These are phyloP conservation scores for Alsophila aescularia DNA, from an alignment of 2,888 invertebrate genomes.

Conservation along the genomic window DNA sequence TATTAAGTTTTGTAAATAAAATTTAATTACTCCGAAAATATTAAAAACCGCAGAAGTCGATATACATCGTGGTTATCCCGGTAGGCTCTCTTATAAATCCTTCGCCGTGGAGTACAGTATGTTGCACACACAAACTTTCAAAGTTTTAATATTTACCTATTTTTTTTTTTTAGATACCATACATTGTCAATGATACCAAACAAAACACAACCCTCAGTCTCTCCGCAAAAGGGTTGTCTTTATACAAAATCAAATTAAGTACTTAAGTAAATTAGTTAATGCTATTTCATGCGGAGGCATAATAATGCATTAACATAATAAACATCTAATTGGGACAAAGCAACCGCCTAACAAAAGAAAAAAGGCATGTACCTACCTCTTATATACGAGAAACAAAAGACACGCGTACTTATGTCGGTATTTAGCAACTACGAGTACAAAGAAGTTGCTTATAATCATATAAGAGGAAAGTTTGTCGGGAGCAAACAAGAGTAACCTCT, in stretches of 20 bases:
- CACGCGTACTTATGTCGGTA: slow-evolving; percentile 24
- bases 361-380: slow-evolving; percentile 27
- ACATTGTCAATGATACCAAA: too few species aligned
- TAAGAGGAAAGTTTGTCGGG: slow-evolving; percentile 55
- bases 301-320: slow-evolving; percentile 14
- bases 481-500: slow-evolving; percentile 57
- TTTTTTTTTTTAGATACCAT: too few species aligned
- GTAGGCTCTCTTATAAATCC: too few species aligned
- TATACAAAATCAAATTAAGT: not conserved
- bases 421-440: slow-evolving; percentile 35
- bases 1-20: too few species aligned
- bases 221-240: not conserved
- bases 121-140: too few species aligned
- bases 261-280: not conserved
- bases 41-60: too few species aligned
- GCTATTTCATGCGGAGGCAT: not conserved
- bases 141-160: too few species aligned
- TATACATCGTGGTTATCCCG: too few species aligned
- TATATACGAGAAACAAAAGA: slow-evolving; percentile 25
- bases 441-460: slow-evolving; percentile 51
- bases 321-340: slow-evolving; percentile 14
- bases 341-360: slow-evolving; percentile 22
- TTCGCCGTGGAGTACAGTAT: too few species aligned
- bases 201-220: too few species aligned
- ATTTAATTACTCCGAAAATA: too few species aligned